Base-by-base conservation (phyloP, 2,888 invertebrate genomes). In the Oeneis ivallda region DNA sequence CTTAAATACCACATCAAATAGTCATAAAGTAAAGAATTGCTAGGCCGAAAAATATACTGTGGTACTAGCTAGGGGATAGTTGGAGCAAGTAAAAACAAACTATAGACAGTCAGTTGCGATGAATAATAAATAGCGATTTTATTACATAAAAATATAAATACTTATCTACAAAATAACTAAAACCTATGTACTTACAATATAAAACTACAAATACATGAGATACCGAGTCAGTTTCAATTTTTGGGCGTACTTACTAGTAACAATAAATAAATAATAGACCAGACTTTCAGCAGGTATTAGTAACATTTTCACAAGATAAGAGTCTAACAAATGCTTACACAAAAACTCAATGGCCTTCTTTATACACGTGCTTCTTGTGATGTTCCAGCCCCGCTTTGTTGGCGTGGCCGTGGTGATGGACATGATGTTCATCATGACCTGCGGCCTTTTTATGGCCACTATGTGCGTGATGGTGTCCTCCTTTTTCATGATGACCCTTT, bases 371-470 rank as follows among this genome's bases (percentile, higher is more conserved):
- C 81, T 96, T 94, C 84, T 96, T 96, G 84, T 96, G 95, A 73
- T 95, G 95, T 69, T 95, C 95, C 77, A 95, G 94, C 53, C 95
- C 96, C 11, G 96, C 96, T 82, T 97, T 96, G 88, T 96, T 95
- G 72, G 94, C 96, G 75, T 95, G 94, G 74, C 95, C 94, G 77
- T 94, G 93, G 71, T 95, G 95, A 81, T 96, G 95, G 41, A 94
- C 93, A 83, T 95, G 93, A 78, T 96, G 96, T 70, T 94, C 94
- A 68, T 96, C 94, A 77, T 96, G 96, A 8, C 96, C 96, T 15
- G 93, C 95, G 65, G 94, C 93, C 69, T 95, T 93, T 84, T 96
- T 96, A 84, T 96, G 96, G 0, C 96, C 96, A 74, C 95, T 95
- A 77, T 96, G 94, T 47, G 95, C 95, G 76, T 96, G 94, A 80